Conservation (phyloP, 2,113 vertebrate species). For the Ophthalmolycus amberensis region DNA sequence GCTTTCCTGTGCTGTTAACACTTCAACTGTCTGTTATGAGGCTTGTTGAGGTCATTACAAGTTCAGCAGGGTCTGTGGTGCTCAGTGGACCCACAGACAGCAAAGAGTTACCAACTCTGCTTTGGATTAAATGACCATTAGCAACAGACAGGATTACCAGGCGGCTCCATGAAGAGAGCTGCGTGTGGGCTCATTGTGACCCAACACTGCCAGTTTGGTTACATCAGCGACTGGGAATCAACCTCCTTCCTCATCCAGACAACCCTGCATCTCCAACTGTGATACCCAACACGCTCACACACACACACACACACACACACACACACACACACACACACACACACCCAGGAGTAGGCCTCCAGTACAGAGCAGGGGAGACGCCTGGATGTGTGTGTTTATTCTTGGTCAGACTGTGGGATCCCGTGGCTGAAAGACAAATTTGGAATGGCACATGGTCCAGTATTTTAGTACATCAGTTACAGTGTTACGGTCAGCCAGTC, state of each 20-base stretch:
- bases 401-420: constrained; percentile 73
- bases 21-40: neutral
- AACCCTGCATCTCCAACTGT: constrained; percentile 61
- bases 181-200: constrained; percentile 51
- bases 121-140: constrained; percentile 57
- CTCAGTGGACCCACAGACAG: constrained; percentile 6
- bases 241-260: constrained; percentile 45
- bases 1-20: neutral
- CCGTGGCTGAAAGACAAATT: constrained; percentile 74
- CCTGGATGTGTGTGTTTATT: constrained; percentile 70
- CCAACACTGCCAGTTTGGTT: constrained; percentile 45
- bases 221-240: constrained; percentile 78
- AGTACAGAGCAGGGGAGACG: constrained; percentile 49
- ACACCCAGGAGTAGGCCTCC: constrained; percentile 33
- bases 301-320: constrained; percentile 34
- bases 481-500: constrained; percentile 72
- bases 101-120: constrained; percentile 6
- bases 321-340: constrained; percentile 46
- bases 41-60: constrained; percentile 9
- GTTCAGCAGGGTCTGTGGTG: constrained; percentile 18
- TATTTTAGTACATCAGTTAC: constrained; percentile 74
- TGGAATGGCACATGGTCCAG: constrained; percentile 72
- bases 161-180: constrained; percentile 51
- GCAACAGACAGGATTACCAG: constrained; percentile 56
- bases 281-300: constrained; percentile 36